A percentile compares a stretch with the other conserved stretches of the same genome.
phyloP scores from a whole-genome alignment of 2,113 vertebrate genomes.

The Fulica atra region DNA sequence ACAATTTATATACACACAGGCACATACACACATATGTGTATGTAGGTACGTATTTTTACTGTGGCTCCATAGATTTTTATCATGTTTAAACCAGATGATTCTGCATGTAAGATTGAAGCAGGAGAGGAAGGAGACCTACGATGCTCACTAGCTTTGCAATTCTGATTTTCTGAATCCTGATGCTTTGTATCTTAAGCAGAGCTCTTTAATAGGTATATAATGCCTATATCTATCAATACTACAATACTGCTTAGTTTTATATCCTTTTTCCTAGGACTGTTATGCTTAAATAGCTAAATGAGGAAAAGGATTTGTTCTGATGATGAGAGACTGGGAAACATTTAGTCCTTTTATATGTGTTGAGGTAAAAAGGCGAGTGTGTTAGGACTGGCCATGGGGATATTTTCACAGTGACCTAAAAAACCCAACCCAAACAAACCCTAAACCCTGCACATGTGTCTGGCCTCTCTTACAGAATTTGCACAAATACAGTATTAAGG shows the following conservation, averaged over 20 bases:
- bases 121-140: not conserved
- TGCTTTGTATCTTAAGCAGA: not conserved
- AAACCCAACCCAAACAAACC: not conserved
- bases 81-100: not conserved
- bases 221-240: not conserved
- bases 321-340: not conserved
- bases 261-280: not conserved
- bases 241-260: not conserved
- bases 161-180: not conserved
- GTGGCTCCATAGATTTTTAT: not conserved
- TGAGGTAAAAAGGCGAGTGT: not conserved
- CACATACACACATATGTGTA: rapidly evolving
- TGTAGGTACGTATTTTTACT: not conserved
- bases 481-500: not conserved
- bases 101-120: not conserved
- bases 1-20: not conserved
- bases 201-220: not conserved
- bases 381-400: not conserved
- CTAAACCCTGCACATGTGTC: not conserved
- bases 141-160: not conserved
- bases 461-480: not conserved
- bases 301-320: not conserved
- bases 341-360: not conserved
- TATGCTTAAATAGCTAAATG: not conserved
- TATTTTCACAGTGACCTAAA: not conserved